Evolutionary conservation across 2,888 invertebrate genomes (phyloP).

Genomic region (Bembecia ichneumoniformis): DNA sequence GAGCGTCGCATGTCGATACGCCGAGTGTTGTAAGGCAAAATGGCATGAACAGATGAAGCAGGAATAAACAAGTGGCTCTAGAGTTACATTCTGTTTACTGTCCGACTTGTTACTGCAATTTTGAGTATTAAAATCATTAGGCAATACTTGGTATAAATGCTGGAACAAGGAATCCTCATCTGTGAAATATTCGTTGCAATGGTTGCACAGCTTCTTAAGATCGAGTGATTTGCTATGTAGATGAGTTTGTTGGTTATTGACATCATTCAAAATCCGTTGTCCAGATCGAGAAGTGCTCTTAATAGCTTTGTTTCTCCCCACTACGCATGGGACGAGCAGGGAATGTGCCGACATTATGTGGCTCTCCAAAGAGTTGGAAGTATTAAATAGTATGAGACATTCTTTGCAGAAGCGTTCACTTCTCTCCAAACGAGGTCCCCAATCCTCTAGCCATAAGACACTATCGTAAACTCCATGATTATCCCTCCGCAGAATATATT

Average conservation of each 20-base stretch:
- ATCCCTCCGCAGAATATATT: neutral
- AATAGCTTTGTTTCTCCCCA: neutral
- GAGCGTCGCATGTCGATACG: neutral
- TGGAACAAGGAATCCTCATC: neutral
- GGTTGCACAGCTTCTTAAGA: neutral
- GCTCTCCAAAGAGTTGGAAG: neutral
- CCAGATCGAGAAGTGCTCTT: neutral
- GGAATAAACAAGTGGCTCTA: neutral
- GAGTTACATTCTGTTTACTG: neutral
- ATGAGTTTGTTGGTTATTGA: neutral
- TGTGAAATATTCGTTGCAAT: neutral
- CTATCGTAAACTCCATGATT: neutral
- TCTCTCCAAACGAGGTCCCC: neutral
- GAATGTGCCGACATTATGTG: neutral
- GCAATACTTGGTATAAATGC: neutral
- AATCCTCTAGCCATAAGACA: neutral
- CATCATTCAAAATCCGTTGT: neutral
- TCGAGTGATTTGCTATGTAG: neutral
- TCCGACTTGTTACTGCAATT: neutral
- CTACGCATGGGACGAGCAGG: neutral
- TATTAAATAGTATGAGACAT: neutral
- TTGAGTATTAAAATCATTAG: neutral
- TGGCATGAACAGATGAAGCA: neutral
- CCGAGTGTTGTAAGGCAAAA: neutral
- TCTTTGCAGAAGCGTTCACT: neutral